Evolutionary conservation across 2,888 invertebrate species (phyloP).

Genomic region (Biston betularia): DNA sequence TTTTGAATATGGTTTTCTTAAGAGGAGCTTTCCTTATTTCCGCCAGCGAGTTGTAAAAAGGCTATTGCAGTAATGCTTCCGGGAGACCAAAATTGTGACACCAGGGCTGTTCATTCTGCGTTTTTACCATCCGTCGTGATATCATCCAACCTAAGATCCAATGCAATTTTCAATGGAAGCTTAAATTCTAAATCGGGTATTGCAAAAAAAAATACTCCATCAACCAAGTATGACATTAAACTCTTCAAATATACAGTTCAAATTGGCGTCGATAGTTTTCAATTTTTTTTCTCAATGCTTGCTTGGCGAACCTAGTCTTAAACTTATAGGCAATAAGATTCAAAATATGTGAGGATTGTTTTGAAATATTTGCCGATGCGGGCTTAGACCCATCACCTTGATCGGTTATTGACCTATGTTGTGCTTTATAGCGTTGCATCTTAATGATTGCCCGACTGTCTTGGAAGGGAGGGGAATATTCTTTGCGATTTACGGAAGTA

Average conservation of each 20-base stretch:
- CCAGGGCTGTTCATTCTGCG: neutral
- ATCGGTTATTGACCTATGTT: conserved; percentile 19
- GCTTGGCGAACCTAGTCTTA: neutral
- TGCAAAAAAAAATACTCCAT: conserved; percentile 4
- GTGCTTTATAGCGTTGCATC: conserved; percentile 18
- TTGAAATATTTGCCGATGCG: conserved; percentile 23
- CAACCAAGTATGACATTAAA: neutral
- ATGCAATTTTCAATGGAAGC: conserved; percentile 18
- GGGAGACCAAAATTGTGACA: neutral
- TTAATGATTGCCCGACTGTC: conserved; percentile 3
- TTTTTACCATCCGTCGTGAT: conserved; percentile 3
- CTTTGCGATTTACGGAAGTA: no score
- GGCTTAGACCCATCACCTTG: conserved; percentile 14
- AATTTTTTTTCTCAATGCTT: neutral
- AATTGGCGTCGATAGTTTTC: neutral
- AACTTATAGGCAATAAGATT: neutral
- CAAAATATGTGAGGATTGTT: neutral
- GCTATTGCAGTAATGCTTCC: no score
- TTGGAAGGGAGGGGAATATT: neutral
- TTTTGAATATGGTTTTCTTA: no score
- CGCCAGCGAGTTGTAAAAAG: no score
- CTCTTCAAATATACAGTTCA: neutral
- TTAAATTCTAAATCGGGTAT: conserved; percentile 18
- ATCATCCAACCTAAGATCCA: conserved; percentile 4
- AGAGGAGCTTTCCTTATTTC: no score